Percentiles rank a stretch among this genome's conserved stretches.
phyloP scores from a whole-genome alignment of 2,113 vertebrate genomes.

The Clarias batrachus region DNA sequence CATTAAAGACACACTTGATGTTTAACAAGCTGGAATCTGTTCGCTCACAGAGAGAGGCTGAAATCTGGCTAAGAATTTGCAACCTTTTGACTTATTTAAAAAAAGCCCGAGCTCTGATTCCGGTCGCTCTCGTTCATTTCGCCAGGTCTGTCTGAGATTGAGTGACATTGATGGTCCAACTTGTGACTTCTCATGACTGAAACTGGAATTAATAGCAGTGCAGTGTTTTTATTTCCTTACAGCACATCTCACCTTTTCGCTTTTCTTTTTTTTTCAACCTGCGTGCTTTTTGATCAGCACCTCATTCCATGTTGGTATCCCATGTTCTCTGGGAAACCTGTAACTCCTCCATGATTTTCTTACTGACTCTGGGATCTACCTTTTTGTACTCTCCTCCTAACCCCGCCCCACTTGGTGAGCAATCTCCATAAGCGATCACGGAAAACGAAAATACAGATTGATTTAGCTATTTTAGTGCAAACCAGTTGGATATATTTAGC shows the following conservation, averaged over 20 bases:
- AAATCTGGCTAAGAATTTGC: background rate
- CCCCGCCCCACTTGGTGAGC: background rate
- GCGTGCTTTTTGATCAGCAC: background rate
- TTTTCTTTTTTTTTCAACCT: too few species aligned
- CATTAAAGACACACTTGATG: background rate
- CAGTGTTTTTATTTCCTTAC: background rate
- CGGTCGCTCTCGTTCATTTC: background rate
- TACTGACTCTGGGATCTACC: conserved; percentile 9
- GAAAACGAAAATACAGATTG: conserved; percentile 39
- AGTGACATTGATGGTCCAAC: background rate
- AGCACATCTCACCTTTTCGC: background rate
- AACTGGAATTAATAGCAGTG: background rate
- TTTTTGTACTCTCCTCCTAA: background rate
- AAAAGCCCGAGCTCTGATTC: background rate
- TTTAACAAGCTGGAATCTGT: too few species aligned
- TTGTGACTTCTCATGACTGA: background rate
- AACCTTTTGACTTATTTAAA: background rate
- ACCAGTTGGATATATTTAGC: conserved; percentile 20
- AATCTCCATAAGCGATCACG: conserved; percentile 17
- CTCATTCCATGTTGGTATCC: background rate
- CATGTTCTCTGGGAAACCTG: background rate
- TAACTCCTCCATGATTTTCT: background rate
- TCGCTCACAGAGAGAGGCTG: background rate
- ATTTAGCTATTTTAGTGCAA: conserved; percentile 25
- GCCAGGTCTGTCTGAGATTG: background rate